Percentiles rank a stretch among this genome's conserved stretches.
Conservation (phyloP, 2,888 invertebrate genomes). For the Netelia melanura region DNA sequence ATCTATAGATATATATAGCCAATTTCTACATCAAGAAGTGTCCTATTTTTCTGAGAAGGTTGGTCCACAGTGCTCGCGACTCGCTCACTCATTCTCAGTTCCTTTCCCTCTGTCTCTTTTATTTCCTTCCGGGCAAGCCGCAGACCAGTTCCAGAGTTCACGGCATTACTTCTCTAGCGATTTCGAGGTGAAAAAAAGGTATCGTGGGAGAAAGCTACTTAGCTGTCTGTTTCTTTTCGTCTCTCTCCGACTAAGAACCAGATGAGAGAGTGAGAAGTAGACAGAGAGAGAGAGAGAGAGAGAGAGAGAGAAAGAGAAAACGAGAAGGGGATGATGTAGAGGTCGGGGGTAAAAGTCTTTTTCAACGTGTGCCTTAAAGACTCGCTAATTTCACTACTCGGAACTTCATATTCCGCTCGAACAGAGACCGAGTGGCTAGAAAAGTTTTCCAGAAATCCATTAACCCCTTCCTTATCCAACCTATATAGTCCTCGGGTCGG, state of each 20-base stretch:
- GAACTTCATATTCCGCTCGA: constrained; percentile 78
- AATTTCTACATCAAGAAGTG: constrained; percentile 49
- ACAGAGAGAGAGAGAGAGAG: neutral
- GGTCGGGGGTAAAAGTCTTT: constrained; percentile 60
- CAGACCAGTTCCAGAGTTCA: neutral
- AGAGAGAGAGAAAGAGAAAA: neutral
- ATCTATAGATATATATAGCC: neutral
- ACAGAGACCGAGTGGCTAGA: constrained; percentile 74
- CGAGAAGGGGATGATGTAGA: constrained; percentile 25
- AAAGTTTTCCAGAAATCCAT: constrained; percentile 81
- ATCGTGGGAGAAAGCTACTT: constrained; percentile 27
- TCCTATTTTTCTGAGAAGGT: constrained; percentile 44
- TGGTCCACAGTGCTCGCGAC: neutral
- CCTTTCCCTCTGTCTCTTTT: neutral
- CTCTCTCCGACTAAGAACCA: neutral
- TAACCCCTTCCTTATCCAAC: constrained; percentile 70
- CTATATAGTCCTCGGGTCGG: constrained; percentile 38
- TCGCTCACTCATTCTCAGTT: neutral
- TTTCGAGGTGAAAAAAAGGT: constrained; percentile 29
- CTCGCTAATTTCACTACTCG: constrained; percentile 79
- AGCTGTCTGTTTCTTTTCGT: constrained; percentile 17
- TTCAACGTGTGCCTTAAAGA: constrained; percentile 74
- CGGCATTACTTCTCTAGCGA: constrained; percentile 22
- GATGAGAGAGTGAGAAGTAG: neutral
- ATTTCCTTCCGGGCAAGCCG: neutral